Evolutionary conservation across 2,888 invertebrate genomes (phyloP).

Genomic region (Apotomis betuletana): DNA sequence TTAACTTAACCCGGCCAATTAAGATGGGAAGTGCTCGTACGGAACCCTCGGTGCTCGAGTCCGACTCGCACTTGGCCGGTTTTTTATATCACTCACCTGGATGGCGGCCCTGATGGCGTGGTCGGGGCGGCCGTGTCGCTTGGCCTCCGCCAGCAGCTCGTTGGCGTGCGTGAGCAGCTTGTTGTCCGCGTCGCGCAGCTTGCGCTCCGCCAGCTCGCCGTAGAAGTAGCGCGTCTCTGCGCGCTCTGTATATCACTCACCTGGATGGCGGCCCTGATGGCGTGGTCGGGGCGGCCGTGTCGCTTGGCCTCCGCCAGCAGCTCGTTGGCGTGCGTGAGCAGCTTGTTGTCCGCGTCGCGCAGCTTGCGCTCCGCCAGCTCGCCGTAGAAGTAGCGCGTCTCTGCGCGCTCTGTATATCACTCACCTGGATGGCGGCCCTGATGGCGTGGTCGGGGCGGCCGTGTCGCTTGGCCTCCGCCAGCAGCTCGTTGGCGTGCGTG

Average conservation of each 20-base stretch:
- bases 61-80: no score
- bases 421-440: conserved; percentile 71
- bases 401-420: conserved; percentile 24
- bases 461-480: conserved; percentile 69
- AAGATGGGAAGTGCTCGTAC: no score
- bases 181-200: conserved; percentile 74
- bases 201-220: conserved; percentile 66
- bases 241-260: conserved; percentile 57
- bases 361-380: conserved; percentile 63
- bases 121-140: conserved; percentile 64
- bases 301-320: conserved; percentile 73
- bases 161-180: conserved; percentile 79
- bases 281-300: conserved; percentile 66
- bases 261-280: conserved; percentile 74
- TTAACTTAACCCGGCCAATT: no score
- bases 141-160: conserved; percentile 73
- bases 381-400: conserved; percentile 57
- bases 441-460: conserved; percentile 73
- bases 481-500: conserved; percentile 73
- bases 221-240: conserved; percentile 52
- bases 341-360: conserved; percentile 75
- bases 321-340: conserved; percentile 77
- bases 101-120: conserved; percentile 74
- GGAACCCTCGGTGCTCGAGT: no score
- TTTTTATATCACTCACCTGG: conserved; percentile 55